Evolutionary conservation across 2,113 vertebrate genomes (phyloP), one percentile per base, ranked within the genome.

Genomic region (Sula dactylatra): DNA sequence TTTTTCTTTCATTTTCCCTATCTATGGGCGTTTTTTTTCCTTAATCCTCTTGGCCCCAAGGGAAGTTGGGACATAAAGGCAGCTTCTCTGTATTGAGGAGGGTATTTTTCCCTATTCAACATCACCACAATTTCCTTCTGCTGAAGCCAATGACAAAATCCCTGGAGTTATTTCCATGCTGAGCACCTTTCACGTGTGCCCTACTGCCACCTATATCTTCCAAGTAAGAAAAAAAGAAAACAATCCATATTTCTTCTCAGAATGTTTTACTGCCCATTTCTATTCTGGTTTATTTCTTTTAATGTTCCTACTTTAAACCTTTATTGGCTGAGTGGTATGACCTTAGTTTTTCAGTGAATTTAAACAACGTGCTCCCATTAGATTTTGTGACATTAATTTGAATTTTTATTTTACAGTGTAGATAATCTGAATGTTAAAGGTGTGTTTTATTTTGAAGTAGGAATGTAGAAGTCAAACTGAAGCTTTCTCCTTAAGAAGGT

Each of bases 371-470:
- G 91, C 90, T 95, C 89, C 69, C 71, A 91, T 96, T 96, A 97
- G 85, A 86, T 88, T 82, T 92, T 92, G 77, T 88, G 85, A 77
- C 54, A 70, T 83, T 86, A 92, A 93, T 93, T 92, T 95, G 79
- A 90, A 81, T 96, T 96, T 96, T 97, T 95, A 90, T 95, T 81
- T 95, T 88, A 83, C 52, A 58, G 29, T 31, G 62, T 78, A 91
- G 88, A 90, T 93, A 91, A 94, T 86, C 66, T 88, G 89, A 94
- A 95, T 94, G 93, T 93, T 94, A 94, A 94, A 91, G 80, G 50
- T 86, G 47, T 11, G 3, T 6, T 52, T 74, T 80, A 72, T 66
- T 89, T 44, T 27, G 16, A 80, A 88, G 55, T 19, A 49, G 69
- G 32, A 92, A 69, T n/a, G 31, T 73, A 83, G 70, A 86, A 71